A percentile compares a stretch with the other conserved stretches of the same genome.
Conservation (phyloP, 2,113 vertebrate genomes). For the Crypturellus undulatus region DNA sequence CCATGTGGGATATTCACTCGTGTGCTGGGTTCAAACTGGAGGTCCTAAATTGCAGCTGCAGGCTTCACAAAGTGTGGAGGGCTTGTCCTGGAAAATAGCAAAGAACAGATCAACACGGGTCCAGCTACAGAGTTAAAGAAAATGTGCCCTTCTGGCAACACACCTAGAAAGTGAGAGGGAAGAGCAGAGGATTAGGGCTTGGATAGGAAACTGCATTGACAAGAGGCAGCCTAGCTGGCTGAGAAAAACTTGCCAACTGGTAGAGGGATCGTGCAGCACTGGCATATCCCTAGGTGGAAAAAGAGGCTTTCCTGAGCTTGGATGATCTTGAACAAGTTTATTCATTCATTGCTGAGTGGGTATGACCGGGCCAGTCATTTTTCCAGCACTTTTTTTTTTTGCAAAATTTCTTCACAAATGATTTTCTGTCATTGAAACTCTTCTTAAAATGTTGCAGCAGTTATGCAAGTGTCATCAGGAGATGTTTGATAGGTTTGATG, state of each 20-base stretch:
- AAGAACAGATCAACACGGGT: neutral
- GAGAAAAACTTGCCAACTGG: neutral
- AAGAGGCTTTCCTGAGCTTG: constrained; percentile 21
- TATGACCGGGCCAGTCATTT: accelerated
- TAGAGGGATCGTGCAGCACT: neutral
- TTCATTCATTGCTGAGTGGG: constrained; percentile 7
- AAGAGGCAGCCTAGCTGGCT: neutral
- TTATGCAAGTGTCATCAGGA: neutral
- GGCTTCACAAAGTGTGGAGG: neutral
- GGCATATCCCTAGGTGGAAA: neutral
- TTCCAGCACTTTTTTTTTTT: neutral
- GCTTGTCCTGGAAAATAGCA: neutral
- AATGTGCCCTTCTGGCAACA: neutral
- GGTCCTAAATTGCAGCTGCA: accelerated
- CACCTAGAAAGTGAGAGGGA: neutral
- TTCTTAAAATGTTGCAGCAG: neutral
- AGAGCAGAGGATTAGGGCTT: neutral
- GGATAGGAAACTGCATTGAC: neutral
- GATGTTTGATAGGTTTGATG: neutral
- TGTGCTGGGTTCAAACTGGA: neutral
- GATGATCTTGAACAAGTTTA: constrained; percentile 15
- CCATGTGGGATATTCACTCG: accelerated
- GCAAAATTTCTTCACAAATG: constrained; percentile 21
- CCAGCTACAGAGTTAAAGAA: neutral
- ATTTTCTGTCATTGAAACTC: constrained; percentile 1